Evolutionary conservation across 2,888 invertebrate genomes (phyloP), one percentile per base, ranked within the genome.

Genomic region (Ophraella communa): DNA sequence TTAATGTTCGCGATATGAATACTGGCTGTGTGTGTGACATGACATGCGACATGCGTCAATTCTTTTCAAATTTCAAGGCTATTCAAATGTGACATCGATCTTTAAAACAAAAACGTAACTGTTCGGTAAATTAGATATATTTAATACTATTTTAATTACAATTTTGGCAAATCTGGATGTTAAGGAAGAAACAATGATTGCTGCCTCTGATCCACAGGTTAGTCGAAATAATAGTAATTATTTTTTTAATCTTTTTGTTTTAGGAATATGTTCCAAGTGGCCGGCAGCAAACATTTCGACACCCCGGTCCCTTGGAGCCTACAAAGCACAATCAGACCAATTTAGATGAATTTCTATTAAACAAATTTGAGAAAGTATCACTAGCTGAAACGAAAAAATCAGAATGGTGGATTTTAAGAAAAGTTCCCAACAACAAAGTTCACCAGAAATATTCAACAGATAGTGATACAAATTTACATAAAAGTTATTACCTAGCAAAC

Each of bases 181-280:
- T 83, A 88, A 88, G 86, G 88, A 85, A 83, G 88, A 89, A 84
- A 87, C 83, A 84, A 94, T 94, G 92, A 93, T 94, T 84, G 92
- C 93, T 87, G 93, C 93, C 85, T 91, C 92, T 84, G 93, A 93
- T 86, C 93, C 93, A 85, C 87, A 92, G 92, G 93, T 65, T 27
- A 62, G 42, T n/a, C 51, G 23, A 56, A 58, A 24, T 21, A 20
- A 24, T 21, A 49, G 11, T 4, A 11, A 35, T 44, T 49, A 11
- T 49, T 23, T 49, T 24, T 20, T 47, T 59, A 17, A 57, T 49
- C 55, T 10, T 14, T 39, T 23, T 27, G 65, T 67, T 72, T 59
- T 76, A 93, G 93, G 94, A 93, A 87, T 95, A 92, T 85, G 87
- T 91, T 86, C 94, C 94, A 78, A 91, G 91, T 85, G 94, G 94